phyloP scores from a whole-genome alignment of 1,140 invertebrate genomes.

The Temnothorax curvispinosus region DNA sequence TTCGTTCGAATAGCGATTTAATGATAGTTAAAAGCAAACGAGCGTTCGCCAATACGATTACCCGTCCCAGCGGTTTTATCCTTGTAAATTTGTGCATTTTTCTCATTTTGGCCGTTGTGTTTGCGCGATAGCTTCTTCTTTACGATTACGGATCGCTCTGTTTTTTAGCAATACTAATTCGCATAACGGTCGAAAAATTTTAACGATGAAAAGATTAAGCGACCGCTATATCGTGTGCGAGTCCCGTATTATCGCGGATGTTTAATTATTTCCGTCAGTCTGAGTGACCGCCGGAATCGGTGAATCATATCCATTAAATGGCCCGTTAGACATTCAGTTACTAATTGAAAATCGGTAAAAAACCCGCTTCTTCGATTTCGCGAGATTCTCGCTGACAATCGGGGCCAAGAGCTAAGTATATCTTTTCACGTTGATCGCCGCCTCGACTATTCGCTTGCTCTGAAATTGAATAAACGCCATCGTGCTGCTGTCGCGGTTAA shows the following conservation, averaged over 20 bases:
- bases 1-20: slow-evolving; percentile 21
- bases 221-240: background rate
- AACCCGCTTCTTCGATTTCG: slow-evolving; percentile 26
- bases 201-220: background rate
- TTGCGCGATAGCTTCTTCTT: background rate
- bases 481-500: slow-evolving; percentile 49
- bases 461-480: slow-evolving; percentile 44
- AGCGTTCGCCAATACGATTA: slow-evolving; percentile 1
- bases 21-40: slow-evolving; percentile 34
- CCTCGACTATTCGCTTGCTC: slow-evolving; percentile 27
- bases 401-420: slow-evolving; percentile 54
- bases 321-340: slow-evolving; percentile 32
- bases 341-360: slow-evolving; percentile 38
- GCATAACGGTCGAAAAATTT: background rate
- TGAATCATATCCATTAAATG: background rate
- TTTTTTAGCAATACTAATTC: background rate
- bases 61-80: background rate
- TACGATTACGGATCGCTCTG: background rate
- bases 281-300: background rate
- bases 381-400: slow-evolving; percentile 50
- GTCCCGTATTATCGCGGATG: slow-evolving; percentile 1
- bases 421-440: slow-evolving; percentile 55
- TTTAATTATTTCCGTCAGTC: slow-evolving; percentile 36
- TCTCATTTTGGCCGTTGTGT: background rate
- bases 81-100: background rate